Percentiles rank a stretch among this genome's conserved stretches.
Conservation (phyloP, 2,113 vertebrate genomes). For the Rhinoderma darwinii region DNA sequence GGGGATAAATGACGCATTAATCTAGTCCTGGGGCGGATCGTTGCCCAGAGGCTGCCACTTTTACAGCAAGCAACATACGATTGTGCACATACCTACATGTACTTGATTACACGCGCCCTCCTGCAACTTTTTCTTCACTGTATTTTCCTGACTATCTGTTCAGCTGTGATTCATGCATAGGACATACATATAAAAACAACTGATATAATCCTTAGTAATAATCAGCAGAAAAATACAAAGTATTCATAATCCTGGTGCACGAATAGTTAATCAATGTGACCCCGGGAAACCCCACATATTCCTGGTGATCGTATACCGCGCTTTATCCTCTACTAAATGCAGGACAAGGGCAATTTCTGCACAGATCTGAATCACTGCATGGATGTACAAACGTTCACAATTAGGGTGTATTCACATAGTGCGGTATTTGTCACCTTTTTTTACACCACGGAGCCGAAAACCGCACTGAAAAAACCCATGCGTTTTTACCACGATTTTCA, state of each 20-base stretch:
- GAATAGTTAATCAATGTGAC: not conserved
- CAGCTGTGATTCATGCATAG: not conserved
- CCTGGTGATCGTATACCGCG: not conserved
- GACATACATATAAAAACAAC: too few species aligned
- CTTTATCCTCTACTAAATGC: not conserved
- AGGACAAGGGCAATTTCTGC: not conserved
- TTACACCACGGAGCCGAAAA: too few species aligned
- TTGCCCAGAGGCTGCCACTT: not conserved
- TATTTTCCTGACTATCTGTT: not conserved
- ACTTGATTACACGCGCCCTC: not conserved
- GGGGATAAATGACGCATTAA: too few species aligned
- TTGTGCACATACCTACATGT: too few species aligned
- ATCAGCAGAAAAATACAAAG: not conserved
- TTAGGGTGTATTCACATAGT: too few species aligned
- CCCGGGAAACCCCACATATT: not conserved
- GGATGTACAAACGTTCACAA: too few species aligned
- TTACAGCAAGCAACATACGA: too few species aligned
- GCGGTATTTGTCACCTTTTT: too few species aligned
- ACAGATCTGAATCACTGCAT: not conserved
- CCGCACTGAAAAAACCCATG: too few species aligned
- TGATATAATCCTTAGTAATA: too few species aligned
- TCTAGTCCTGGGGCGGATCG: too few species aligned
- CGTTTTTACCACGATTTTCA: too few species aligned
- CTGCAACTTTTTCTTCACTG: not conserved
- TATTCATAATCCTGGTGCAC: not conserved